These are phyloP conservation scores for Listrodromus nycthemerus DNA, from an alignment of 2,888 invertebrate species.

Conservation along the genomic window DNA sequence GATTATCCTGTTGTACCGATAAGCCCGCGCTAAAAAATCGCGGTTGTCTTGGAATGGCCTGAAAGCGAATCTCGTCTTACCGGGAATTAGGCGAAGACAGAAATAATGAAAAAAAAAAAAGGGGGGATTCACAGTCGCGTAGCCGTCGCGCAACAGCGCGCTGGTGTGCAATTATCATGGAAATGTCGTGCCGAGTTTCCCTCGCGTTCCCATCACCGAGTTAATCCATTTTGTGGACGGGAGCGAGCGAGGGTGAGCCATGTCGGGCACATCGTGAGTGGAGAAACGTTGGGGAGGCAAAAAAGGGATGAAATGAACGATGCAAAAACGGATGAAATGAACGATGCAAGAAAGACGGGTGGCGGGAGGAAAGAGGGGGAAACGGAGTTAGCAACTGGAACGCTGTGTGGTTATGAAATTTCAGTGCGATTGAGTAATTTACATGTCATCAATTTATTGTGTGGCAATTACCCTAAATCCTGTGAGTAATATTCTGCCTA, in stretches of 20 bases:
- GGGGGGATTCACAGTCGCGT: not conserved
- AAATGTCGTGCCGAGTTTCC: slow-evolving; percentile 55
- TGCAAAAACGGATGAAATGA: slow-evolving; percentile 4
- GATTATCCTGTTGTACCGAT: slow-evolving; percentile 17
- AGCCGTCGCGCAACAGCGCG: slow-evolving; percentile 14
- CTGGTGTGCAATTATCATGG: slow-evolving; percentile 64
- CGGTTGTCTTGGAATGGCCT: slow-evolving; percentile 34
- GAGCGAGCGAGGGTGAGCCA: slow-evolving; percentile 2
- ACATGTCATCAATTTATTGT: slow-evolving; percentile 72
- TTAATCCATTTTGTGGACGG: slow-evolving; percentile 55
- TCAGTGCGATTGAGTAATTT: slow-evolving; percentile 71
- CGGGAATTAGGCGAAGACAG: slow-evolving; percentile 28
- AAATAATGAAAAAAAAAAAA: slow-evolving; percentile 32
- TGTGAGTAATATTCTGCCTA: slow-evolving; percentile 65
- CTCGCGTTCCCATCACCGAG: slow-evolving; percentile 53
- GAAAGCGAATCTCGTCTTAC: slow-evolving; percentile 40
- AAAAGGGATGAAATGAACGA: slow-evolving; percentile 7
- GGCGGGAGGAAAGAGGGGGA: not conserved
- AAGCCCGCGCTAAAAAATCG: not conserved
- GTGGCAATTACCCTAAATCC: slow-evolving; percentile 64
- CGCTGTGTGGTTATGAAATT: slow-evolving; percentile 69
- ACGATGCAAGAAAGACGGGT: not conserved
- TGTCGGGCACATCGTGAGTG: slow-evolving; percentile 8
- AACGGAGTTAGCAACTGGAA: not conserved
- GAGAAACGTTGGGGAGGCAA: not conserved